Evolutionary conservation across 2,797 vertebrate species (phyloP).

Genomic region (Galagoides demidoff): DNA sequence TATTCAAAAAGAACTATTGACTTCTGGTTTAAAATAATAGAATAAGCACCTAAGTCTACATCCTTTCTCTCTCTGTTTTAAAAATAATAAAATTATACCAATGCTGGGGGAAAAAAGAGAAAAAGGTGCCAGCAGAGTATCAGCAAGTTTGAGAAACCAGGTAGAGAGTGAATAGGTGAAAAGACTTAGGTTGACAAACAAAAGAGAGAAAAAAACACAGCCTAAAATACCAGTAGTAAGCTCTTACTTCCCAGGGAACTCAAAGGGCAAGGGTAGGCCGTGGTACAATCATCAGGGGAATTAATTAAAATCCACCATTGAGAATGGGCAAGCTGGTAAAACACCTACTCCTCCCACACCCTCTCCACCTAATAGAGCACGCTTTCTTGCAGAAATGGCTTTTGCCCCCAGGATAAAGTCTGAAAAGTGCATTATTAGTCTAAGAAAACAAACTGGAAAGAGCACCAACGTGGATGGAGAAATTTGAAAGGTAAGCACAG

Average conservation of each 20-base stretch:
- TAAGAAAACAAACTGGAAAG: constrained; percentile 57
- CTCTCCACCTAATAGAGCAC: neutral
- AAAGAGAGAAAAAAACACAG: neutral
- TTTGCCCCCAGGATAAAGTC: constrained; percentile 43
- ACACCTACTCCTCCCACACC: neutral
- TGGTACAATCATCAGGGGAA: neutral
- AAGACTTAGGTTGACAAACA: neutral
- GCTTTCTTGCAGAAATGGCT: neutral
- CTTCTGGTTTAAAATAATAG: neutral
- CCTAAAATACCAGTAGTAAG: neutral
- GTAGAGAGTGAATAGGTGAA: neutral
- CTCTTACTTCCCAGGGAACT: constrained; percentile 17
- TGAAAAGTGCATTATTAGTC: neutral
- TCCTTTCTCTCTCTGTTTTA: neutral
- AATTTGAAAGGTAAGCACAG: neutral
- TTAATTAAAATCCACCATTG: constrained; percentile 21
- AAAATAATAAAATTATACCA: constrained; percentile 7
- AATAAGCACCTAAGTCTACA: neutral
- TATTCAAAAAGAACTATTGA: constrained; percentile 4
- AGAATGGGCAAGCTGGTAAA: neutral
- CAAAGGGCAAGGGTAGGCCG: neutral
- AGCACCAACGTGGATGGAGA: neutral
- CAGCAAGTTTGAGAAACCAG: neutral
- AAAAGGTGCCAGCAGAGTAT: neutral
- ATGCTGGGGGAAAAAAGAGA: neutral